Evolutionary conservation across 37 sponge, comb jelly and placozoan genomes (phyloP).

Genomic region (Beroe ovata): DNA sequence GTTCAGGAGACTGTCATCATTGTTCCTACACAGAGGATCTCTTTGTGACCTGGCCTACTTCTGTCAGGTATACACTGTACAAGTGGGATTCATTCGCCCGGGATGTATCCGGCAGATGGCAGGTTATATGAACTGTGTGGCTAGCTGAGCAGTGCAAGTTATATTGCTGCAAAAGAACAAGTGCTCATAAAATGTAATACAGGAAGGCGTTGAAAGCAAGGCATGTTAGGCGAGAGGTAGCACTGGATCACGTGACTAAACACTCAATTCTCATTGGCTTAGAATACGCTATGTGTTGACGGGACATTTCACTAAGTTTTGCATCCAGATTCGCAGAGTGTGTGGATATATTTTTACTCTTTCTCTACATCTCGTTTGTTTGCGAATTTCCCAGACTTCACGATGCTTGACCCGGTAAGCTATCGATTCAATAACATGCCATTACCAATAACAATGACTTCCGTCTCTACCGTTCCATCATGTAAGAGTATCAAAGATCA

Average conservation of each 20-base stretch:
- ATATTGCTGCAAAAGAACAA: not conserved
- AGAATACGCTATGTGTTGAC: conserved; percentile 23
- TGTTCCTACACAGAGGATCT: too few relatives aligned
- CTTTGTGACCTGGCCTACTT: too few relatives aligned
- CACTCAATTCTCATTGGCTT: not conserved
- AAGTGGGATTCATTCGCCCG: too few relatives aligned
- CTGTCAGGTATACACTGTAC: too few relatives aligned
- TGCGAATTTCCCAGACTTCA: not conserved
- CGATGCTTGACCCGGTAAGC: not conserved
- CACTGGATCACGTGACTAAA: not conserved
- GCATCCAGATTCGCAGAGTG: conserved; percentile 9
- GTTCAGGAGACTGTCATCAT: too few relatives aligned
- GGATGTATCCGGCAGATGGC: too few relatives aligned
- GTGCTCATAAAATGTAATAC: not conserved
- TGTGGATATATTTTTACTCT: conserved; percentile 47
- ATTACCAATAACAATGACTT: not conserved
- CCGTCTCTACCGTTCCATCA: too few relatives aligned
- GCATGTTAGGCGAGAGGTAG: not conserved
- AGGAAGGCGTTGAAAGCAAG: not conserved
- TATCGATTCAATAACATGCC: too few relatives aligned
- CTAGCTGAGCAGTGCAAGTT: too few relatives aligned
- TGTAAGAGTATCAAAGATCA: too few relatives aligned
- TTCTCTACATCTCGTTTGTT: not conserved
- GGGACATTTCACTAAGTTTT: conserved; percentile 63
- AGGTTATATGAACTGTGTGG: too few relatives aligned